Evolutionary conservation across 2,113 vertebrate genomes (phyloP), one percentile per base, ranked within the genome.

Genomic region (Lucifuga dentata): DNA sequence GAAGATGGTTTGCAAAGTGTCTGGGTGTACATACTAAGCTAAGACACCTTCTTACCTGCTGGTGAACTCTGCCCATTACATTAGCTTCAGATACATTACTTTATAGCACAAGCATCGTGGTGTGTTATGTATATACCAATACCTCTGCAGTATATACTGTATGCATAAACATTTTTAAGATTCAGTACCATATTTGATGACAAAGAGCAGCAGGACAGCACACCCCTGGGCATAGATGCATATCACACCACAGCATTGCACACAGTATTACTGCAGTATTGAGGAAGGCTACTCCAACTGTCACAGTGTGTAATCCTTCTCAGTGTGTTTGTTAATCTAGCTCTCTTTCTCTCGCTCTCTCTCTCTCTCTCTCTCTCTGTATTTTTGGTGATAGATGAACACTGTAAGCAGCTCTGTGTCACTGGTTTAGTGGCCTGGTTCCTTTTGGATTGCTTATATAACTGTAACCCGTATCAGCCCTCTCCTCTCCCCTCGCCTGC

Each of bases 351-450:
- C 53, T 60, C n/a, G 32, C 32, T 15, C 39, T 51, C 50, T 38
- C 29, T 45, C 19, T 48, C 26, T 38, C 20, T 52, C 43, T 72
- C 62, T 43, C 38, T 61, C 49, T 60, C 29, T 50, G 36, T 73
- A 64, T 72, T 56, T 63, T 62, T 74, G 59, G 62, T 81, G 77
- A 83, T 89, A 90, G 86, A 89, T 89, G 81, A 82, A 39, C 48
- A 36, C 73, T 74, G 69, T 83, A 78, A 84, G 72, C 76, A 26
- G 82, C 80, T 83, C 66, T 70, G 64, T 78, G 80, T 87, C 84
- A 76, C 58, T 80, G 82, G 82, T 80, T 88, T 81, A 83, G 73
- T 89, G 86, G 78, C 83, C 86, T 85, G 78, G 41, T 89, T 91
- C 49, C 78, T 86, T 82, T 82, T 76, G 70, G 73, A 68, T 29